Evolutionary conservation across 2,113 vertebrate genomes (phyloP), one percentile per base, ranked within the genome.

Genomic region (Turnix velox): DNA sequence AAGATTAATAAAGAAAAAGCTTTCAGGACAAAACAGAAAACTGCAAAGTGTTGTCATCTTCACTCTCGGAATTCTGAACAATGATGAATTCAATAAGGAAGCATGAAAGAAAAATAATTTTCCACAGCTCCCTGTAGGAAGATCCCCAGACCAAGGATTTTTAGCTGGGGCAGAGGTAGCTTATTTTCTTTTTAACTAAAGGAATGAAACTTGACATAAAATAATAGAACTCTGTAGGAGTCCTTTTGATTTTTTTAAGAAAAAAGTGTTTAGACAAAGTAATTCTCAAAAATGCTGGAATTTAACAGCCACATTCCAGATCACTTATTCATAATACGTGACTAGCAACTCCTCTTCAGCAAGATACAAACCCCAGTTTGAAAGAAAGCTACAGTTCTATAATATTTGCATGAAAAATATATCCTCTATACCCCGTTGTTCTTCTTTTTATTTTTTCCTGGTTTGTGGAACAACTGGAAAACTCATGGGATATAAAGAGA

Each of bases 21-120:
- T 39, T 88, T 28, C 45, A 88, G 10, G 33, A 73, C 0, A 0
- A 71, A 67, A 78, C 1, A 65, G 37, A 35, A 25, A 79, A 91
- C 14, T 10, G 28, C 11, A 54, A 59, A 65, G 2, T 39, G n/a
- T 45, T 42, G n/a, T 14, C 0, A 0, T 69, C 40, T 58, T 73
- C 27, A 33, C 28, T 30, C 59, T 24, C 46, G 42, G 42, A 92
- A 80, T 66, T 69, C 35, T 59, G 54, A 63, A 57, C n/a, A 57
- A 75, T 7, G 12, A 49, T 13, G 13, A 40, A 33, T 55, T 91
- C 61, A 28, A 79, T 55, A 76, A 23, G 14, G 27, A 93, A 62
- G 33, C 0, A 1, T 20, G 7, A 46, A 73, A 66, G 27, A 80
- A 91, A 78, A 79, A 31, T 14, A 1, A 12, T 55, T 52, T 39